Evolutionary conservation across 2,113 vertebrate genomes (phyloP).

Genomic region (Halcyon malimbica): DNA sequence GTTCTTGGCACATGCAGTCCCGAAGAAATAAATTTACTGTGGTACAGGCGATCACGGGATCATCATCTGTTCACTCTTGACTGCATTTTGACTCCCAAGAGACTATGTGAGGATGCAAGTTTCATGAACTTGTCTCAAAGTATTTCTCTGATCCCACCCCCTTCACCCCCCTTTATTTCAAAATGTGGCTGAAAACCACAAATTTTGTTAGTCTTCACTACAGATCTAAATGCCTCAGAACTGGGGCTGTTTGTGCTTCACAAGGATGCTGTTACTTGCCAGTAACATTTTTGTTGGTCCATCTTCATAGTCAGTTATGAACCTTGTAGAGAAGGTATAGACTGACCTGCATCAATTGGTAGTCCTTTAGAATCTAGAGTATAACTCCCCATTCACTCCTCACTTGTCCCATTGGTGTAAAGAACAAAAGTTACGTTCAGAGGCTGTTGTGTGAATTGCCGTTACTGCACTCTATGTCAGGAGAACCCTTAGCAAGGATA

Average conservation of each 20-base stretch:
- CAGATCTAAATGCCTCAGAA: neutral
- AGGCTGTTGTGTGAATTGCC: neutral
- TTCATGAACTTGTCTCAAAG: neutral
- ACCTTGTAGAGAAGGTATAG: constrained; percentile 18
- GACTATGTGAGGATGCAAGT: neutral
- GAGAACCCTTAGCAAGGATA: neutral
- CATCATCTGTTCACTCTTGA: neutral
- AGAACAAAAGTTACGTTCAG: neutral
- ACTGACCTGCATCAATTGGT: neutral
- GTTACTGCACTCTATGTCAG: neutral
- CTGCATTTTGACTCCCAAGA: neutral
- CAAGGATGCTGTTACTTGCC: neutral
- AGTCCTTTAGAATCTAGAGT: neutral
- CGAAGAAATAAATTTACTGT: neutral
- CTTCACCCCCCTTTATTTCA: neutral
- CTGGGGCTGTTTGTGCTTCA: neutral
- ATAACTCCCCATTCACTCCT: neutral
- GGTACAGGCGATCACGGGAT: neutral
- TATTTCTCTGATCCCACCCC: neutral
- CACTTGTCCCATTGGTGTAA: neutral
- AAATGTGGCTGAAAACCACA: neutral
- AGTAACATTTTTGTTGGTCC: neutral
- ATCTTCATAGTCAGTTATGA: constrained; percentile 46
- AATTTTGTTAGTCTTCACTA: neutral
- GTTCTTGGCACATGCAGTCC: neutral